Conservation (phyloP, 2,888 invertebrate species). For the Eudasyphora cyanicolor region DNA sequence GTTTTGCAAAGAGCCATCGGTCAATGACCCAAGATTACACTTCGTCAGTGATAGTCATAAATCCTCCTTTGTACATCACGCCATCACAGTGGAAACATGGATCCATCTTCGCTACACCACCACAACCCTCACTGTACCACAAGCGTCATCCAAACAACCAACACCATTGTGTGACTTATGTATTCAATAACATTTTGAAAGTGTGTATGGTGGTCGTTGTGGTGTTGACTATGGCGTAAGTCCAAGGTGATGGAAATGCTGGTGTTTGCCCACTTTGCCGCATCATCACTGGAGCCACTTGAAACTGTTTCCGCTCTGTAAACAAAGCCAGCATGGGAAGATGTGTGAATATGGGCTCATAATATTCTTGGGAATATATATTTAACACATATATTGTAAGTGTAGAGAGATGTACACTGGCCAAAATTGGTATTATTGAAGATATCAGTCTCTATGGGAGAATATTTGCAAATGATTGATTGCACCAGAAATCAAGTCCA, state of each 20-base stretch:
- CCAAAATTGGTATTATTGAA: neutral
- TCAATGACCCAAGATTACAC: slow-evolving; percentile 8
- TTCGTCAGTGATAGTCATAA: neutral
- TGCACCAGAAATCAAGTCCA: too few species aligned
- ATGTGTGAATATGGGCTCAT: neutral
- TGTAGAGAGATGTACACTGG: neutral
- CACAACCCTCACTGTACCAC: neutral
- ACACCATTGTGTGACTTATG: neutral
- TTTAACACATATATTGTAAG: neutral
- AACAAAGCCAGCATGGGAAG: neutral
- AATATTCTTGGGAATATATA: neutral
- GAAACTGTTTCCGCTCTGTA: neutral
- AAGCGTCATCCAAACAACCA: neutral
- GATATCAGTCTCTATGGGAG: too few species aligned
- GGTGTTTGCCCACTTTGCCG: slow-evolving; percentile 9
- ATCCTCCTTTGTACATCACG: neutral
- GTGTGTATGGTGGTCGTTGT: neutral
- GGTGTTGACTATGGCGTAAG: neutral
- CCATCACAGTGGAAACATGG: neutral
- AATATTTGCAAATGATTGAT: too few species aligned
- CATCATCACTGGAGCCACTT: slow-evolving; percentile 14
- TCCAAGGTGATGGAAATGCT: neutral
- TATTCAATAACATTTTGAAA: neutral
- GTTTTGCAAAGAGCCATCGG: neutral
- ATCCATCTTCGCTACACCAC: neutral